Conservation (phyloP, 1,140 invertebrate species). For the Drosophila repletoides region DNA sequence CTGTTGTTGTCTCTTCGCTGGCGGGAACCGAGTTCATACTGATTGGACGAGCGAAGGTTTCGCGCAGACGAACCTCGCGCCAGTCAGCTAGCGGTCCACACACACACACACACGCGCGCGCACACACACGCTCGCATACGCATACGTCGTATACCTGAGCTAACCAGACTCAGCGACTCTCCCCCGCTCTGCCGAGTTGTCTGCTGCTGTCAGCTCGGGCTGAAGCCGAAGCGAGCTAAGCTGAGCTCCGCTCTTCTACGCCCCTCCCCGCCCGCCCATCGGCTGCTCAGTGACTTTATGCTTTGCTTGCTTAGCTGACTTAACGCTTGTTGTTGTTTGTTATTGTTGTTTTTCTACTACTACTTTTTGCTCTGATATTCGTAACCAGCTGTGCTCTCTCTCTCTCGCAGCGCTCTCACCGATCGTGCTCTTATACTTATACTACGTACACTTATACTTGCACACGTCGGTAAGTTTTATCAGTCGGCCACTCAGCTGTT, state of each 20-base stretch:
- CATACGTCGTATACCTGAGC: conserved; percentile 10
- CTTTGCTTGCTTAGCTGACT: conserved; percentile 36
- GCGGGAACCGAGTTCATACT: conserved; percentile 81
- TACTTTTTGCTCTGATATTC: conserved; percentile 18
- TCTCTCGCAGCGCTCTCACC: background rate
- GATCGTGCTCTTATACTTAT: conserved; percentile 5
- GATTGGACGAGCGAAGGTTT: conserved; percentile 80
- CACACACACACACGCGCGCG: conserved; percentile 10
- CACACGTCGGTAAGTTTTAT: background rate
- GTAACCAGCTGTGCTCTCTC: conserved; percentile 38
- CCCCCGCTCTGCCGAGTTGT: conserved; percentile 18
- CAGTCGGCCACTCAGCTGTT: conserved; percentile 40
- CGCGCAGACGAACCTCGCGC: conserved; percentile 78
- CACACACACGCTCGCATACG: background rate
- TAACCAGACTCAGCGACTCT: conserved; percentile 31
- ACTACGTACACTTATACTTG: conserved; percentile 29
- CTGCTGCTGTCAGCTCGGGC: conserved; percentile 16
- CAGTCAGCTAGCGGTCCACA: conserved; percentile 64
- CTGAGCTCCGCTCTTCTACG: background rate
- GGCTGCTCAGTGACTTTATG: conserved; percentile 25
- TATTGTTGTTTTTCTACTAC: conserved; percentile 43
- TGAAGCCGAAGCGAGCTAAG: conserved; percentile 8
- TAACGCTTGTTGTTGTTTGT: conserved; percentile 29
- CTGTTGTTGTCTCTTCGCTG: conserved; percentile 73
- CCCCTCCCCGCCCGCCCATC: background rate